phyloP scores from a whole-genome alignment of 2,113 vertebrate genomes.

The Promerops cafer region DNA sequence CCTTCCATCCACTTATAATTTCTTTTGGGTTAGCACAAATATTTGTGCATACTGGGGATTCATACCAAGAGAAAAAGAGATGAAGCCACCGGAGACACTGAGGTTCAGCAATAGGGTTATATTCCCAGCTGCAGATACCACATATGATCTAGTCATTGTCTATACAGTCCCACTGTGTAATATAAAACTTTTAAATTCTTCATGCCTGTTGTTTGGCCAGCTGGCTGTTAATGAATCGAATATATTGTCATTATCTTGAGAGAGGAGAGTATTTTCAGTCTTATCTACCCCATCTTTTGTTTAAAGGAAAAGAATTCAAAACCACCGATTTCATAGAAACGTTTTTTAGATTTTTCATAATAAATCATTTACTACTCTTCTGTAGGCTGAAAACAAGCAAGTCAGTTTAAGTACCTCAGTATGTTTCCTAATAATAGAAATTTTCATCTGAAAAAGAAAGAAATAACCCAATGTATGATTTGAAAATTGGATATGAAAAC shows the following conservation, averaged over 20 bases:
- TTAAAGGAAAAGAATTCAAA: neutral
- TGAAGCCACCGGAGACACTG: neutral
- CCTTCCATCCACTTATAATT: neutral
- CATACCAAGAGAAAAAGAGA: rapidly evolving
- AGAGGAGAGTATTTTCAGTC: neutral
- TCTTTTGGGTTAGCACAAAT: neutral
- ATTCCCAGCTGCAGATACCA: neutral
- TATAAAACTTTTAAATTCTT: neutral
- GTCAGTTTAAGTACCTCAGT: neutral
- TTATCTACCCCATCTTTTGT: neutral
- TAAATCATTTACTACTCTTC: neutral
- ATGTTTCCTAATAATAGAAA: neutral
- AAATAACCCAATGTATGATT: neutral
- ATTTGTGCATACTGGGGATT: neutral
- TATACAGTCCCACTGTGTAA: neutral
- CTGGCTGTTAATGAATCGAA: neutral
- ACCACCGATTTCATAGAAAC: rapidly evolving
- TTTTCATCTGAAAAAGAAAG: neutral
- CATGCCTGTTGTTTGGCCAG: neutral
- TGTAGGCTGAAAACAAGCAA: neutral
- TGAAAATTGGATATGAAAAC: neutral
- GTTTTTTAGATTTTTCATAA: neutral
- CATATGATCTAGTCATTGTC: neutral
- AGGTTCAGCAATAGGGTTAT: neutral
- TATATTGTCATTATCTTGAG: neutral